Evolutionary conservation across 2,113 vertebrate genomes (phyloP).

Genomic region (Merops nubicus): DNA sequence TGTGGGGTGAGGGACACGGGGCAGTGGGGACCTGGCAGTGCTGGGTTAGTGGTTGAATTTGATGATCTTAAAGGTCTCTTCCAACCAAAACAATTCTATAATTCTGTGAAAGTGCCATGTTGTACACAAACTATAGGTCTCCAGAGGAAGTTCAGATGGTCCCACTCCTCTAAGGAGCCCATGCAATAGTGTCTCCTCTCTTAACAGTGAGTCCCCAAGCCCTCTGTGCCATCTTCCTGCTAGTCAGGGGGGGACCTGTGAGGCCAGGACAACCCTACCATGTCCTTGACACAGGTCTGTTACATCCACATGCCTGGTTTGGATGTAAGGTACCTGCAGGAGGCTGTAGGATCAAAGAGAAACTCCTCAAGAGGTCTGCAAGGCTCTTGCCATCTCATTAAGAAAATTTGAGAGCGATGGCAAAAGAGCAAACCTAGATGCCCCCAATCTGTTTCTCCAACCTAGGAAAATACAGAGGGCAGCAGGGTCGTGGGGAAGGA

Average conservation of each 20-base stretch:
- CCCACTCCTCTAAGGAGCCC: fast-evolving
- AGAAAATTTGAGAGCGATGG: background rate
- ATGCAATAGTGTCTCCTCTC: fast-evolving
- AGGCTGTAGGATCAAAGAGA: background rate
- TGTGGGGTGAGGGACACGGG: background rate
- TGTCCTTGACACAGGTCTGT: background rate
- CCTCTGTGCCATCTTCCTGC: background rate
- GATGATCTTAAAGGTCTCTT: too few species aligned
- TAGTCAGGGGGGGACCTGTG: background rate
- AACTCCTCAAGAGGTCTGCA: fast-evolving
- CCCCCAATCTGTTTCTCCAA: fast-evolving
- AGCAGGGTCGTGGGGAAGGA: background rate
- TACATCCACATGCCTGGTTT: fast-evolving
- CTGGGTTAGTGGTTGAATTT: background rate
- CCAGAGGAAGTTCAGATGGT: background rate
- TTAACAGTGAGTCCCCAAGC: background rate
- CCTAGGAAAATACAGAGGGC: background rate
- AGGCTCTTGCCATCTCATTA: background rate
- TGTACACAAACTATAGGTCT: background rate
- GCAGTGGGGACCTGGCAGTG: background rate
- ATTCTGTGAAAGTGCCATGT: background rate
- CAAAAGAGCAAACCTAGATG: fast-evolving
- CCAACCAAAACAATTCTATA: background rate
- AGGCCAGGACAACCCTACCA: background rate
- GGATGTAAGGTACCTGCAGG: background rate